Percentiles rank a stretch among this genome's conserved stretches.
These are phyloP conservation scores for Grapholita molesta DNA, from an alignment of 1,140 invertebrate genomes.

Conservation along the genomic window DNA sequence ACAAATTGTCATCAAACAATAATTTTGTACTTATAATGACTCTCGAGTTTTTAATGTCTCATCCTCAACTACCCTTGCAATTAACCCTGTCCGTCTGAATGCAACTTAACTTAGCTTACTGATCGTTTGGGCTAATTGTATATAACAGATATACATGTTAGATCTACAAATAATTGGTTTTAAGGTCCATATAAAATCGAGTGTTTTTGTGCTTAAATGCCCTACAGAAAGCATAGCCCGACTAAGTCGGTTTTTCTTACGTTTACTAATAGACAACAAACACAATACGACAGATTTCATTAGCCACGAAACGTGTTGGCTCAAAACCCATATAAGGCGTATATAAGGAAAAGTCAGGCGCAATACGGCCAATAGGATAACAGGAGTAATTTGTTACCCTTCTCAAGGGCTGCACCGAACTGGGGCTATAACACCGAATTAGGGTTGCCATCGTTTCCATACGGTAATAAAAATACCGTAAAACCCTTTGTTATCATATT, in stretches of 20 bases:
- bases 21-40: too few relatives aligned
- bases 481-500: neutral
- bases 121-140: too few relatives aligned
- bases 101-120: too few relatives aligned
- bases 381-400: neutral
- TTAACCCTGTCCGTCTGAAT: too few relatives aligned
- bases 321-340: neutral
- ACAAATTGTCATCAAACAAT: too few relatives aligned
- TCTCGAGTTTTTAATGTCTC: too few relatives aligned
- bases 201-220: too few relatives aligned
- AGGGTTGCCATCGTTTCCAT: neutral
- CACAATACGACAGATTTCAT: constrained; percentile 3
- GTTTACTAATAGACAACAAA: neutral
- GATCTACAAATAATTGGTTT: too few relatives aligned
- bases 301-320: neutral
- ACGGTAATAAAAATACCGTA: neutral
- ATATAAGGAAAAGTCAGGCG: constrained; percentile 4
- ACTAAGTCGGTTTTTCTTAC: neutral
- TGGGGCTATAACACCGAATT: neutral
- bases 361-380: constrained; percentile 1
- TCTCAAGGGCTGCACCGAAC: constrained; percentile 1
- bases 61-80: too few relatives aligned
- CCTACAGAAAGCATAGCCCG: too few relatives aligned
- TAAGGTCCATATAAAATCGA: too few relatives aligned
- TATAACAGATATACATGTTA: too few relatives aligned